Percentiles rank a stretch among this genome's conserved stretches.
Conservation (phyloP, 2,888 invertebrate genomes). For the Scaptodrosophila latifasciaeformis region DNA sequence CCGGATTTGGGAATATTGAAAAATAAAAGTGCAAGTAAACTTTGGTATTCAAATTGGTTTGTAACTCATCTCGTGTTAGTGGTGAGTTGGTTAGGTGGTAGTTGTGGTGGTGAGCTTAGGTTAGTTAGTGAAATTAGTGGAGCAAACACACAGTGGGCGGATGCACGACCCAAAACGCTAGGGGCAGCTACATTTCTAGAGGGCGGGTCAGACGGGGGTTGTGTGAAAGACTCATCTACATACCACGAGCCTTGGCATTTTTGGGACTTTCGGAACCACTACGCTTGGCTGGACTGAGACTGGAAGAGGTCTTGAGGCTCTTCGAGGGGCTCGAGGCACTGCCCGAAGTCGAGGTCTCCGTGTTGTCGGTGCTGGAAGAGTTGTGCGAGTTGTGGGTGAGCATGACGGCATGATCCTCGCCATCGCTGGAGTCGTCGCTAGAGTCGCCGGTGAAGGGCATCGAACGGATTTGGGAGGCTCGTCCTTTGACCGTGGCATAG, state of each 20-base stretch:
- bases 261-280: conserved; percentile 89
- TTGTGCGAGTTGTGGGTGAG: conserved; percentile 75
- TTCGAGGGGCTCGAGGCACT: conserved; percentile 89
- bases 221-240: conserved; percentile 39
- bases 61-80: background rate
- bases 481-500: conserved; percentile 96
- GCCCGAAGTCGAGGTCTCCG: conserved; percentile 78
- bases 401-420: conserved; percentile 81
- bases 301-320: conserved; percentile 90
- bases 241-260: conserved; percentile 85
- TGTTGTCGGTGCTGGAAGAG: conserved; percentile 78
- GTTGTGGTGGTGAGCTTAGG: background rate
- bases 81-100: background rate
- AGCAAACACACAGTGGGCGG: too few species aligned
- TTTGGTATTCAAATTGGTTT: too few species aligned
- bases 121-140: background rate
- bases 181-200: background rate
- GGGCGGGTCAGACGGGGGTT: background rate
- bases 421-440: conserved; percentile 95
- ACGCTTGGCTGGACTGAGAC: conserved; percentile 88
- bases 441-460: conserved; percentile 97
- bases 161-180: too few species aligned
- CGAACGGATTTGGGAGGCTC: conserved; percentile 95
- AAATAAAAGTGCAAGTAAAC: too few species aligned
- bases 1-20: too few species aligned